Conservation (phyloP, 2,113 vertebrate genomes). For the Riparia riparia region DNA sequence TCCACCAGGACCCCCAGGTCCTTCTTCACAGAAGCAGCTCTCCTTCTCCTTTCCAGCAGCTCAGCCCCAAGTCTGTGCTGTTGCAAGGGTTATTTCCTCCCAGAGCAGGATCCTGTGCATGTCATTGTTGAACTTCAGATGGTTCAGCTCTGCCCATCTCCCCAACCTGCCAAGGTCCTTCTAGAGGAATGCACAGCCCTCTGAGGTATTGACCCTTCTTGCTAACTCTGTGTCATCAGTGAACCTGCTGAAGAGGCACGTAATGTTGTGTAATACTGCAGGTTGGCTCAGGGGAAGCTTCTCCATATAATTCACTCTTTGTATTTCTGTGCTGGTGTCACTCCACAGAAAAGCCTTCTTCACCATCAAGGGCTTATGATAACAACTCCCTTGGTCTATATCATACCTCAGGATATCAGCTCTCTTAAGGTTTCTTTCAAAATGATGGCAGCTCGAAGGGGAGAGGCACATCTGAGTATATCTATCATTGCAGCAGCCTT, state of each 20-base stretch:
- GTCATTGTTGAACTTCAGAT: background rate
- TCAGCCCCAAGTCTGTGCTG: background rate
- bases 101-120: accelerated
- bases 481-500: background rate
- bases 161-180: accelerated
- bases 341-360: background rate
- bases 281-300: background rate
- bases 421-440: background rate
- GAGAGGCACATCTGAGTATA: background rate
- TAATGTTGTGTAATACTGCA: background rate
- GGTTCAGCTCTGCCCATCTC: background rate
- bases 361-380: background rate
- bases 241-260: background rate
- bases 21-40: background rate
- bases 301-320: background rate
- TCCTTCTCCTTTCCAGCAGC: background rate
- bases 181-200: background rate
- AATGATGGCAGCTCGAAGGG: background rate
- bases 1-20: background rate
- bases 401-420: background rate
- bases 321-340: background rate
- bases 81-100: background rate
- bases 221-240: background rate
- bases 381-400: background rate
- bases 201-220: accelerated